Evolutionary conservation across 2,797 vertebrate species (phyloP).

Genomic region (Prionace glauca): DNA sequence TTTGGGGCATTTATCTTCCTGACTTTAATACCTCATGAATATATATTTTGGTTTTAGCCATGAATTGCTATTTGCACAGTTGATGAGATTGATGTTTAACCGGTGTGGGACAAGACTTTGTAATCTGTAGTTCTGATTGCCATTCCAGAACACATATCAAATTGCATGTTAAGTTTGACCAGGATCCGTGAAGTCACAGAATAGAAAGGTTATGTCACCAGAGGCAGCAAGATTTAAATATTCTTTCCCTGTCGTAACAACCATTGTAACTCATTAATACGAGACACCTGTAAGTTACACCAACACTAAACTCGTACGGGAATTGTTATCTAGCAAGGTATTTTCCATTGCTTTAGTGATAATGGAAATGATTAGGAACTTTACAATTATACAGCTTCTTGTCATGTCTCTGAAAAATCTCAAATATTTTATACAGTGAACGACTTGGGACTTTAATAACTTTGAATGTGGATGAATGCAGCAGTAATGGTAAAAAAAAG

Average conservation of each 20-base stretch:
- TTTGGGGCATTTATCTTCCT: not conserved
- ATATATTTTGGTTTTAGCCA: not conserved
- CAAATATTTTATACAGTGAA: not conserved
- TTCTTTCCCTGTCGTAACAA: not conserved
- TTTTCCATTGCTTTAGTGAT: not conserved
- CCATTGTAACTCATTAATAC: not conserved
- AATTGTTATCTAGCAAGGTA: not conserved
- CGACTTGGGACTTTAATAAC: not conserved
- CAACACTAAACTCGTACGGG: not conserved
- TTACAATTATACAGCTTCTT: not conserved
- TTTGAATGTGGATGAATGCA: not conserved
- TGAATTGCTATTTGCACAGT: not conserved
- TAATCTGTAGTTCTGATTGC: not conserved
- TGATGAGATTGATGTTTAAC: not conserved
- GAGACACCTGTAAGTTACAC: not conserved
- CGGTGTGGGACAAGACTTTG: not conserved
- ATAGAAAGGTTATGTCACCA: not conserved
- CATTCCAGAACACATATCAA: not conserved
- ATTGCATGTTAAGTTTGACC: not conserved
- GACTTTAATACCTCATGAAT: not conserved
- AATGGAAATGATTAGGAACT: not conserved
- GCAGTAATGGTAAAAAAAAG: not conserved
- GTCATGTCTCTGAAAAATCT: not conserved
- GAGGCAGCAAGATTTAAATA: not conserved
- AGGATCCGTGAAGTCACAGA: not conserved